Percentiles rank a stretch among this genome's conserved stretches.
Conservation (phyloP, 2,888 invertebrate species). For the Polylopha cassiicola region DNA sequence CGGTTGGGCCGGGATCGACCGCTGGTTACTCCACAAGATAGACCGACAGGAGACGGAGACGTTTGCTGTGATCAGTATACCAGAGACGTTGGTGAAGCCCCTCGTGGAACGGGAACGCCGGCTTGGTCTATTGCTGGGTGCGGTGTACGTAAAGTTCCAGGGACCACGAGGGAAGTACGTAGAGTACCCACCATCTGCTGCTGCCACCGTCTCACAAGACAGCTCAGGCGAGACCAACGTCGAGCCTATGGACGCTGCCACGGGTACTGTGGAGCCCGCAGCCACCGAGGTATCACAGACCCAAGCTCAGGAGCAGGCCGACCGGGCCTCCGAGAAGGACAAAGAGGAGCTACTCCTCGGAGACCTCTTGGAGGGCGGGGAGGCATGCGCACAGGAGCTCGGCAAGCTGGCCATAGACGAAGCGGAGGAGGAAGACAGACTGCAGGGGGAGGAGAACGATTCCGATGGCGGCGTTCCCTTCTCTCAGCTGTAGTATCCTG, state of each 20-base stretch:
- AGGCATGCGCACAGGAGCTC: too few relatives aligned
- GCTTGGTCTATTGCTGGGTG: not conserved
- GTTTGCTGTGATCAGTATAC: too few relatives aligned
- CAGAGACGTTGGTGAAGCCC: too few relatives aligned
- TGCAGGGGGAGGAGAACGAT: too few relatives aligned
- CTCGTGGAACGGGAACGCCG: not conserved
- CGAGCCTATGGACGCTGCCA: not conserved
- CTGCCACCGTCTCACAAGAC: not conserved
- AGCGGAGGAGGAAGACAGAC: not conserved
- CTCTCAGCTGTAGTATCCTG: not conserved
- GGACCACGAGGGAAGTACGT: not conserved
- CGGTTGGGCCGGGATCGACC: too few relatives aligned
- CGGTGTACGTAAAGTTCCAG: not conserved
- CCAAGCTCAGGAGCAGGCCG: too few relatives aligned
- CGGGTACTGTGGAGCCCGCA: not conserved
- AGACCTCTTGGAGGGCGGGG: too few relatives aligned
- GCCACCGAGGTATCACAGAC: not conserved
- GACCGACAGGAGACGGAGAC: too few relatives aligned
- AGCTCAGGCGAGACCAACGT: not conserved
- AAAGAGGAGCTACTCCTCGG: too few relatives aligned
- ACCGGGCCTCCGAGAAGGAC: too few relatives aligned
- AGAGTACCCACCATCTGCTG: not conserved
- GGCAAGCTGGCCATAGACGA: not conserved
- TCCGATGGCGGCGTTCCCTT: not conserved
- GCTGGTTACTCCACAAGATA: too few relatives aligned